phyloP scores from a whole-genome alignment of 1,140 invertebrate species.

The Neelides sp. region DNA sequence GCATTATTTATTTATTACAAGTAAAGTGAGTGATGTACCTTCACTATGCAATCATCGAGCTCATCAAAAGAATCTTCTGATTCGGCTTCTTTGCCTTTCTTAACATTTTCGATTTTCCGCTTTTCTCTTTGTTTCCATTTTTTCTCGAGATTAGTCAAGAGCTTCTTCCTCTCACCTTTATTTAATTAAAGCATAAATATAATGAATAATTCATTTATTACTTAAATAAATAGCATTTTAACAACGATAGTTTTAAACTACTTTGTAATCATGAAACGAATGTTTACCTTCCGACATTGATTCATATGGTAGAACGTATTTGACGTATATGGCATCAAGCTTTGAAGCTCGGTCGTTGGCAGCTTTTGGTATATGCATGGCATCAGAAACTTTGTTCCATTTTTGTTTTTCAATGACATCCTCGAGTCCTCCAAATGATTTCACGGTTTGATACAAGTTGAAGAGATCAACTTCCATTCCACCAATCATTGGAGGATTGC shows the following conservation, averaged over 20 bases:
- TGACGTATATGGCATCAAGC: constrained; percentile 82
- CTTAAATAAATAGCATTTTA: background rate
- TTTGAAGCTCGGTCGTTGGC: constrained; percentile 71
- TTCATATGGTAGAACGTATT: constrained; percentile 83
- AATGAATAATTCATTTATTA: constrained; percentile 2
- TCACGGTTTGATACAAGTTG: constrained; percentile 69
- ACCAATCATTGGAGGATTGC: constrained; percentile 46
- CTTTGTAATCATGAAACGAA: constrained; percentile 25
- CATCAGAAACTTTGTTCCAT: constrained; percentile 77
- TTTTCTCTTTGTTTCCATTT: constrained; percentile 55
- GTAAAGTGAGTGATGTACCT: constrained; percentile 39
- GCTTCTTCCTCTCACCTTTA: constrained; percentile 50
- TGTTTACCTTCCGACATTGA: constrained; percentile 55
- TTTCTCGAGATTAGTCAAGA: constrained; percentile 60
- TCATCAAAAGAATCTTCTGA: constrained; percentile 35
- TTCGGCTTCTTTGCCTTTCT: constrained; percentile 44
- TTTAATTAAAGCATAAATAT: background rate
- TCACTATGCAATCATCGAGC: constrained; percentile 65
- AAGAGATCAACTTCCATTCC: constrained; percentile 82
- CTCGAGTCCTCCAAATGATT: constrained; percentile 70
- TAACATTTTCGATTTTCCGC: constrained; percentile 35
- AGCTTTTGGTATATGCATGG: constrained; percentile 69
- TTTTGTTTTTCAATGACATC: constrained; percentile 81
- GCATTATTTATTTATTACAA: background rate
- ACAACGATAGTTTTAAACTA: constrained; percentile 1